Evolutionary conservation across 2,888 invertebrate species (phyloP).

Genomic region (Polydrusus pterygomalis): DNA sequence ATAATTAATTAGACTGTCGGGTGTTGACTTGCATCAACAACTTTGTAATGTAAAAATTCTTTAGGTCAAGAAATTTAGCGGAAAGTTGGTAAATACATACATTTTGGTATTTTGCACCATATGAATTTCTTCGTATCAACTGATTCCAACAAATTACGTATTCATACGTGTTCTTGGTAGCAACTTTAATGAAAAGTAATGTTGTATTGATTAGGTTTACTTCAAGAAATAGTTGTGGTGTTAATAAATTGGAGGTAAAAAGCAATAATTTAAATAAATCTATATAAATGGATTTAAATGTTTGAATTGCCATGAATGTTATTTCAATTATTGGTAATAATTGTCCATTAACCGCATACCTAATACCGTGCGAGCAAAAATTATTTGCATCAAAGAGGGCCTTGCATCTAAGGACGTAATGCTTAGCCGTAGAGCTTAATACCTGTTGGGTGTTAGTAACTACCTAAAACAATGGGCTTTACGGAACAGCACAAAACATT

Average conservation of each 20-base stretch:
- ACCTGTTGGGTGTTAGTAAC: too few relatives aligned
- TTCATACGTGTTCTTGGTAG: conserved; percentile 22
- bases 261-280: not conserved
- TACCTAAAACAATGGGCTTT: too few relatives aligned
- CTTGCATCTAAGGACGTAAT: too few relatives aligned
- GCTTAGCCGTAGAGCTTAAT: too few relatives aligned
- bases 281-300: not conserved
- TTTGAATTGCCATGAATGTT: too few relatives aligned
- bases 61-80: conserved; percentile 21
- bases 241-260: not conserved
- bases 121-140: conserved; percentile 29
- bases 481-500: too few relatives aligned
- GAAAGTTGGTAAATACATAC: conserved; percentile 2
- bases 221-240: not conserved
- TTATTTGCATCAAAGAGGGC: too few relatives aligned
- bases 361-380: too few relatives aligned
- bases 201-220: conserved; percentile 4
- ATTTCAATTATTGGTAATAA: too few relatives aligned
- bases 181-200: conserved; percentile 22
- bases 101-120: conserved; percentile 40
- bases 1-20: conserved; percentile 14
- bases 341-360: too few relatives aligned
- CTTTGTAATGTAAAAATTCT: conserved; percentile 21
- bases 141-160: conserved; percentile 25
- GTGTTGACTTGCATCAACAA: conserved; percentile 23